Evolutionary conservation across 2,888 invertebrate species (phyloP).

Genomic region (Matsumyia berberina): DNA sequence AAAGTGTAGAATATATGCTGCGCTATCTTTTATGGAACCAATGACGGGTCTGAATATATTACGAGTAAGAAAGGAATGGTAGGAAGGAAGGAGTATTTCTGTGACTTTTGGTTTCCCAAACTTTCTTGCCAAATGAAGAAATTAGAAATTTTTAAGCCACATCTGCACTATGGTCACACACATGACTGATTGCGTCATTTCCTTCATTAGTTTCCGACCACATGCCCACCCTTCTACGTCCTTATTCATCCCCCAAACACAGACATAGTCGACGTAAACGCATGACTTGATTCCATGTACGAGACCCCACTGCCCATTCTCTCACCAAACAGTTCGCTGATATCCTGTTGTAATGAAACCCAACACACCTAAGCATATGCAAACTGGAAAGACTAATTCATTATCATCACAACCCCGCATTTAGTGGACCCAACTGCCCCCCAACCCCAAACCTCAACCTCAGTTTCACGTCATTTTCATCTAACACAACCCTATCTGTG

Average conservation of each 20-base stretch:
- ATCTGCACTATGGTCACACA: constrained; percentile 8
- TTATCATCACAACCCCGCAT: constrained; percentile 59
- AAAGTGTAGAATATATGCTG: no score
- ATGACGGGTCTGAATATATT: no score
- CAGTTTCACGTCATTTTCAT: constrained; percentile 53
- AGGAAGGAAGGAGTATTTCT: no score
- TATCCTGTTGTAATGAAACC: constrained; percentile 49
- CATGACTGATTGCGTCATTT: constrained; percentile 21
- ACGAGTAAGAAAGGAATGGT: no score
- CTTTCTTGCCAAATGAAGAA: not conserved
- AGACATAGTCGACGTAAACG: constrained; percentile 27
- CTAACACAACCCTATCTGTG: constrained; percentile 66
- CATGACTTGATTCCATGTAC: constrained; percentile 19
- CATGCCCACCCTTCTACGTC: not conserved
- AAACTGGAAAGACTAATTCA: constrained; percentile 66
- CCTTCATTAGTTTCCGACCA: constrained; percentile 20
- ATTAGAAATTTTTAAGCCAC: not conserved
- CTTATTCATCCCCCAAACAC: constrained; percentile 5
- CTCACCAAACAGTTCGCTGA: constrained; percentile 1
- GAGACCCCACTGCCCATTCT: not conserved
- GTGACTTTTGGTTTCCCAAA: no score
- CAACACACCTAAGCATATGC: constrained; percentile 55
- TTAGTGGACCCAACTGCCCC: constrained; percentile 56
- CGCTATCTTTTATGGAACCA: no score
- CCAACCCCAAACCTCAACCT: constrained; percentile 9